These are phyloP conservation scores for Exephanes ischioxanthus DNA, from an alignment of 2,888 invertebrate species.

Conservation along the genomic window DNA sequence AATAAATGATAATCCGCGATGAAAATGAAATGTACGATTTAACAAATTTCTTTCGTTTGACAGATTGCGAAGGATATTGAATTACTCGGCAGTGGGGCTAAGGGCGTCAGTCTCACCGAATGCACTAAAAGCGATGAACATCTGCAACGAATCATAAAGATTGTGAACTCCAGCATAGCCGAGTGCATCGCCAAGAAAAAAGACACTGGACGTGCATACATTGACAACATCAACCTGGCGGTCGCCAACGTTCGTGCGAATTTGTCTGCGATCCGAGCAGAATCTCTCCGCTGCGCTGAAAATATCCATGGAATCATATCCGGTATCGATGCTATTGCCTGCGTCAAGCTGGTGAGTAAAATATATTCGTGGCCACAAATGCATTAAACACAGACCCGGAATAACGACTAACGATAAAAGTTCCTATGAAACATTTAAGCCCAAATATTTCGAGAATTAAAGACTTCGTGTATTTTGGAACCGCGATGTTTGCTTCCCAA, in stretches of 20 bases:
- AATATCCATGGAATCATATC: slow-evolving; percentile 51
- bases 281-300: slow-evolving; percentile 58
- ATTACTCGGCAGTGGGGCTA: no score
- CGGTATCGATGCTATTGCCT: slow-evolving; percentile 62
- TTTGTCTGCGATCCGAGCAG: slow-evolving; percentile 44
- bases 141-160: no score
- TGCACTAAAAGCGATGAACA: no score
- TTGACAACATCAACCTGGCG: slow-evolving; percentile 59
- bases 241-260: slow-evolving; percentile 31
- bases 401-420: no score
- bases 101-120: no score
- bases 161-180: background rate
- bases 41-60: background rate
- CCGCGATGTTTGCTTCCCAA: no score
- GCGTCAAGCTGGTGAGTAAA: slow-evolving; percentile 69
- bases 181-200: slow-evolving; percentile 66
- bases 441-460: no score
- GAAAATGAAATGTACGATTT: background rate
- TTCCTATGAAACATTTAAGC: no score
- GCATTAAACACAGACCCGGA: no score
- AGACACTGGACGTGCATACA: slow-evolving; percentile 60
- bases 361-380: no score
- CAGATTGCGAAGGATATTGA: background rate
- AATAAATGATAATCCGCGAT: background rate
- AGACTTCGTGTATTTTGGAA: no score